Base-by-base conservation (phyloP, 2,888 invertebrate genomes). In the Raillietiella orientalis region DNA sequence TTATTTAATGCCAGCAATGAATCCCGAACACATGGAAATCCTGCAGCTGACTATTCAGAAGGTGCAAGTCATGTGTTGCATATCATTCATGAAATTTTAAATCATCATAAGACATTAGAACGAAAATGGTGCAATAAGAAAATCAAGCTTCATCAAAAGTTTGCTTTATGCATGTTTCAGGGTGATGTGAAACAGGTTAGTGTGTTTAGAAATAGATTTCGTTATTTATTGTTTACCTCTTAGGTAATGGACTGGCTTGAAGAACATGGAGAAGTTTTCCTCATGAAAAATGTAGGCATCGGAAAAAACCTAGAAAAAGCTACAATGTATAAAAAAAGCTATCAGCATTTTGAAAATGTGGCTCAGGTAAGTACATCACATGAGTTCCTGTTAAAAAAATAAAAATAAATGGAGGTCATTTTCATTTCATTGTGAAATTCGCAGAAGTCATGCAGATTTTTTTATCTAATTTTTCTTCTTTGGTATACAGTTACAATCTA, bases 341-440 rank as follows among this genome's bases (percentile, higher is more conserved):
- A 93, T 44, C 82, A 87, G 48, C 87, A 90, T 49, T 93, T 93
- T 45, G 90, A 93, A 54, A 82, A 79, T 48, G 90, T 93, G 31
- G 87, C 87, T 24, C 75, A 77, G 64, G 79, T 77, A 50, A 52
- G 57, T 47, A n/a, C n/a, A n/a, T n/a, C n/a, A n/a, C 6, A 9
- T 16, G 16, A 5, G 9, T n/a, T n/a, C n/a, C n/a, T n/a, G n/a
- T n/a, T n/a, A n/a, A n/a, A n/a, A n/a, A n/a, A n/a, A n/a, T n/a
- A n/a, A n/a, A n/a, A n/a, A n/a, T n/a, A n/a, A n/a, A n/a, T n/a
- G n/a, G n/a, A n/a, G n/a, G n/a, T n/a, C n/a, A n/a, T n/a, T n/a
- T n/a, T n/a, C n/a, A n/a, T n/a, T n/a, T n/a, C n/a, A n/a, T n/a
- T n/a, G n/a, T n/a, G n/a, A n/a, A n/a, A n/a, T n/a, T n/a, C n/a